Conservation (phyloP, 2,888 invertebrate genomes). For the Lasioglossum calceatum region DNA sequence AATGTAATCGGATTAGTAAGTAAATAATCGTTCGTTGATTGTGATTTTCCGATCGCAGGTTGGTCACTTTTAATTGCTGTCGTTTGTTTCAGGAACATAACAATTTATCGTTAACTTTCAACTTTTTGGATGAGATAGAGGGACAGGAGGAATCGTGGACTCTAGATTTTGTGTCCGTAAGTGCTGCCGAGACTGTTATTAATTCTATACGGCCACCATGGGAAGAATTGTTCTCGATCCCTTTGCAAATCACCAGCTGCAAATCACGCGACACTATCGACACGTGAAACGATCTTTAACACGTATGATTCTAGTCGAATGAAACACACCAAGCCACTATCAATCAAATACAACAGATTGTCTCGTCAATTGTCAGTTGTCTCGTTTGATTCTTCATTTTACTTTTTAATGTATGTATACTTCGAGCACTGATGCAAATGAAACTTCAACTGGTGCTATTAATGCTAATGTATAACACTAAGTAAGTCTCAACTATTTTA, state of each 20-base stretch:
- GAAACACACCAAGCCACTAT: constrained; percentile 18
- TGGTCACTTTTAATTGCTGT: not conserved
- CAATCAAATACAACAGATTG: not conserved
- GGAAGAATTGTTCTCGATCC: constrained; percentile 86
- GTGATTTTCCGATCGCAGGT: not conserved
- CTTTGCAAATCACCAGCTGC: constrained; percentile 81
- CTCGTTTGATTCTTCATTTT: constrained; percentile 7
- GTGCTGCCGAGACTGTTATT: constrained; percentile 84
- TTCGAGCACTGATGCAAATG: not conserved
- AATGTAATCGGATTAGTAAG: constrained; percentile 86
- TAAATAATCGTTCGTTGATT: constrained; percentile 20
- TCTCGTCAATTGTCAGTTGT: constrained; percentile 4
- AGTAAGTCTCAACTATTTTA: constrained; percentile 33
- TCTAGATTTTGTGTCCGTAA: constrained; percentile 84
- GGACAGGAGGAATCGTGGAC: constrained; percentile 85
- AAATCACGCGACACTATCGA: constrained; percentile 53
- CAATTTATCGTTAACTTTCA: constrained; percentile 81
- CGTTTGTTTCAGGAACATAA: constrained; percentile 75
- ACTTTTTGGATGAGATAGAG: constrained; percentile 85
- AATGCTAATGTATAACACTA: constrained; percentile 6
- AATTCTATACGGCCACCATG: constrained; percentile 85
- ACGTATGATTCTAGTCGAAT: constrained; percentile 47
- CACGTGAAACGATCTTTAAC: constrained; percentile 36
- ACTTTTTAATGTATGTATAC: constrained; percentile 1
- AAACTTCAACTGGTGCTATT: constrained; percentile 54